These are phyloP conservation scores for Meriones unguiculatus DNA, from an alignment of 2,113 vertebrate genomes.

Conservation along the genomic window DNA sequence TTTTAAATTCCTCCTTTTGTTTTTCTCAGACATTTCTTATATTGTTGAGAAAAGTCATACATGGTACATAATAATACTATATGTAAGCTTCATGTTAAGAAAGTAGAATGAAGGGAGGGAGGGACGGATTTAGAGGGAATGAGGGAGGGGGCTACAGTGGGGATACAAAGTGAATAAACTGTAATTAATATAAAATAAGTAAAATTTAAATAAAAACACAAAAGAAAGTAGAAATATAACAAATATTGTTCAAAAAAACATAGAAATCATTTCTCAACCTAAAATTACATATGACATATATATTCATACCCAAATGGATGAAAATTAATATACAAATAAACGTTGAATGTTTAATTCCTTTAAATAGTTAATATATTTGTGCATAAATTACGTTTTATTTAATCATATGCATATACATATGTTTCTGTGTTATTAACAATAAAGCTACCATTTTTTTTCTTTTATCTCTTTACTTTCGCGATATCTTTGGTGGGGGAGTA, in stretches of 20 bases:
- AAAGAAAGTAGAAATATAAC: background rate
- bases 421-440: background rate
- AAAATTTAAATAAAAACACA: background rate
- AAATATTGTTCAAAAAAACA: background rate
- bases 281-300: background rate
- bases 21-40: background rate
- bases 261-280: background rate
- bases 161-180: too few relatives aligned
- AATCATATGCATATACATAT: background rate
- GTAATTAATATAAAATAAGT: background rate
- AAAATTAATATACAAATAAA: background rate
- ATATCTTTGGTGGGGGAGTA: too few relatives aligned
- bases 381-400: background rate
- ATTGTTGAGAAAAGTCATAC: background rate
- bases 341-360: background rate
- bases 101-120: background rate
- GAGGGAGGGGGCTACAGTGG: too few relatives aligned
- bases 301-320: background rate
- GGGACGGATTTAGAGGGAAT: too few relatives aligned
- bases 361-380: background rate
- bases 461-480: background rate
- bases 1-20: background rate
- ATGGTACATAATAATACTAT: background rate
- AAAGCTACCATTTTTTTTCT: background rate
- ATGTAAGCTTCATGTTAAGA: background rate